A percentile compares a stretch with the other conserved stretches of the same genome.
phyloP scores from a whole-genome alignment of 2,888 invertebrate genomes.

The Phanerotoma sp. region DNA sequence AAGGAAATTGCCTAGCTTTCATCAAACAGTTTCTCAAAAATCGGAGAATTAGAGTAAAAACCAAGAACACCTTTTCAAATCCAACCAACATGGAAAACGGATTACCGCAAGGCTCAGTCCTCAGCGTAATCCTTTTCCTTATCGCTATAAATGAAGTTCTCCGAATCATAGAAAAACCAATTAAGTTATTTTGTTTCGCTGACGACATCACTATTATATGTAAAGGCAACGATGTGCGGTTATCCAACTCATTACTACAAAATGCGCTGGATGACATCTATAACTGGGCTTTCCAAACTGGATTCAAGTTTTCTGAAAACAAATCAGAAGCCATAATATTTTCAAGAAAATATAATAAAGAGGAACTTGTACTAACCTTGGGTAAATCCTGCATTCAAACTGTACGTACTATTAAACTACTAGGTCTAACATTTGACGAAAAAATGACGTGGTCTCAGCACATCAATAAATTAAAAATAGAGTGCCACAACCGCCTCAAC shows the following conservation, averaged over 20 bases:
- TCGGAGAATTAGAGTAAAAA: constrained; percentile 23
- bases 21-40: constrained; percentile 7
- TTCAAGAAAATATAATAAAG: not conserved
- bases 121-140: constrained; percentile 22
- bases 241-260: constrained; percentile 10
- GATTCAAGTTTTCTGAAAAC: constrained; percentile 7
- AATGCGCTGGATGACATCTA: constrained; percentile 1
- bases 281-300: not conserved
- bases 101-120: constrained; percentile 17
- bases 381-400: not conserved
- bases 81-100: constrained; percentile 6
- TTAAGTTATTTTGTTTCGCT: constrained; percentile 16
- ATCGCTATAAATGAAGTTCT: constrained; percentile 21
- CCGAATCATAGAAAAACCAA: not conserved
- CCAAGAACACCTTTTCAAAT: constrained; percentile 18
- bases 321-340: constrained; percentile 6
- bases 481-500: constrained; percentile 24
- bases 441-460: constrained; percentile 22
- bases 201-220: constrained; percentile 23
- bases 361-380: not conserved
- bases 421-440: constrained; percentile 3
- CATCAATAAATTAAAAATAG: constrained; percentile 11
- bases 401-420: not conserved
- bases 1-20: constrained; percentile 6
- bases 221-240: constrained; percentile 19